A percentile compares a stretch with the other conserved stretches of the same genome.
Evolutionary conservation across 2,113 vertebrate species (phyloP).

Genomic region (Typhlomys cinereus): DNA sequence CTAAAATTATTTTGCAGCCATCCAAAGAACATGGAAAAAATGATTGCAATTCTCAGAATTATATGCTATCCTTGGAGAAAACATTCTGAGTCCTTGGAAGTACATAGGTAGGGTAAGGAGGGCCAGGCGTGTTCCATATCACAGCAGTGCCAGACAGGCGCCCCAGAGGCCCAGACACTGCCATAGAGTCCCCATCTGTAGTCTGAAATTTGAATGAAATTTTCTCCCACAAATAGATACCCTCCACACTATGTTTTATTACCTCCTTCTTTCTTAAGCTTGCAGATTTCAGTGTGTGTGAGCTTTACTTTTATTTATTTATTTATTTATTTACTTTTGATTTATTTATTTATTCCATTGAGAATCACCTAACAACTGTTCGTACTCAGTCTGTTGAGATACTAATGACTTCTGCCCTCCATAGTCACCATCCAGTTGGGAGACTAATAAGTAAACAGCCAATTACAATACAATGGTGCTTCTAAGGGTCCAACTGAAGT

Average conservation of each 20-base stretch:
- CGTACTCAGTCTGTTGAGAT: not conserved
- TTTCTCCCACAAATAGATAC: slow-evolving; percentile 62
- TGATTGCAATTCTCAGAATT: slow-evolving; percentile 73
- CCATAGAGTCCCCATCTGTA: slow-evolving; percentile 41
- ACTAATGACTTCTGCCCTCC: not conserved
- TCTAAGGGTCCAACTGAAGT: not conserved
- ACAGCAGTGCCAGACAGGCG: slow-evolving; percentile 44
- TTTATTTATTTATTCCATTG: slow-evolving; percentile 43
- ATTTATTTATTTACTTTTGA: slow-evolving; percentile 53
- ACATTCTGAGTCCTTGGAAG: slow-evolving; percentile 60
- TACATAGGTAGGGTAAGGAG: slow-evolving; percentile 50
- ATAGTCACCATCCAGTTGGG: not conserved
- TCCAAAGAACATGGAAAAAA: slow-evolving; percentile 74
- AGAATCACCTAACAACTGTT: slow-evolving; percentile 10
- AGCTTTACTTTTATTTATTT: slow-evolving; percentile 20
- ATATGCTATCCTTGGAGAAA: slow-evolving; percentile 68
- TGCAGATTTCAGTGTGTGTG: not conserved
- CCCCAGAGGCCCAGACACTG: not conserved
- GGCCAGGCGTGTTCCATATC: slow-evolving; percentile 46
- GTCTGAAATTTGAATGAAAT: slow-evolving; percentile 50
- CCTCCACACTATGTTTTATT: slow-evolving; percentile 60
- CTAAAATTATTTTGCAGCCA: slow-evolving; percentile 75
- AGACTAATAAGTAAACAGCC: not conserved
- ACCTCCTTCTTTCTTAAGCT: slow-evolving; percentile 51
- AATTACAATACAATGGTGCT: not conserved